phyloP scores from a whole-genome alignment of 1,140 invertebrate genomes.

The Bombyx mandarina region DNA sequence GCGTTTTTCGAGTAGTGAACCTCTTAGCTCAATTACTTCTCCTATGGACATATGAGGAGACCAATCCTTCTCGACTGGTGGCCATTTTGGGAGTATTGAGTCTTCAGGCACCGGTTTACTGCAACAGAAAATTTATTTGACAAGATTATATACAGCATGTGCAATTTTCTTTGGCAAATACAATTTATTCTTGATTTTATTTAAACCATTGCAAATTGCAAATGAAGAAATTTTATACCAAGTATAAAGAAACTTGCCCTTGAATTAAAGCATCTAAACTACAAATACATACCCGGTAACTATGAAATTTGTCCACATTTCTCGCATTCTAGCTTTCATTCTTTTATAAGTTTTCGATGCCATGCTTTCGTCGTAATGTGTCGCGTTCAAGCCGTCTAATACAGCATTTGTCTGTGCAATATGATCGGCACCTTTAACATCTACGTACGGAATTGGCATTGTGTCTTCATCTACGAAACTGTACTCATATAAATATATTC shows the following conservation, averaged over 20 bases:
- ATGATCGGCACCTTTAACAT: conserved; percentile 23
- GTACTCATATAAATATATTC: conserved; percentile 36
- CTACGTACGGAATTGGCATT: conserved; percentile 13
- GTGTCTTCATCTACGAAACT: conserved; percentile 20
- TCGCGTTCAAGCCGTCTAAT: conserved; percentile 8
- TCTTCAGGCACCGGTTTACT: conserved; percentile 12
- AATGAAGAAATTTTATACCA: too few species aligned
- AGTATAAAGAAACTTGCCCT: not conserved
- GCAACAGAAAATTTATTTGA: conserved; percentile 3
- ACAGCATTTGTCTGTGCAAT: conserved; percentile 17
- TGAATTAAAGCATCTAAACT: not conserved
- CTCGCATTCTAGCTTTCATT: conserved; percentile 12
- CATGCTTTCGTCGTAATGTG: conserved; percentile 3
- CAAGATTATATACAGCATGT: conserved; percentile 3
- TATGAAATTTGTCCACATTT: conserved; percentile 19
- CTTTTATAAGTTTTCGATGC: conserved; percentile 10
- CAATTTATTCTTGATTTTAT: not conserved
- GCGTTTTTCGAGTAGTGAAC: conserved; percentile 6
- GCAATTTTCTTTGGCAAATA: not conserved
- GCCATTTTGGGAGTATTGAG: conserved; percentile 12
- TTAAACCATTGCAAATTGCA: not conserved
- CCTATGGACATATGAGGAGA: conserved; percentile 14
- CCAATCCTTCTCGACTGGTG: conserved; percentile 5
- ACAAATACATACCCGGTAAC: conserved; percentile 16
- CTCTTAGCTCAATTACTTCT: conserved; percentile 7